phyloP scores from a whole-genome alignment of 2,797 vertebrate genomes.

The Scomberomorus guttatus region DNA sequence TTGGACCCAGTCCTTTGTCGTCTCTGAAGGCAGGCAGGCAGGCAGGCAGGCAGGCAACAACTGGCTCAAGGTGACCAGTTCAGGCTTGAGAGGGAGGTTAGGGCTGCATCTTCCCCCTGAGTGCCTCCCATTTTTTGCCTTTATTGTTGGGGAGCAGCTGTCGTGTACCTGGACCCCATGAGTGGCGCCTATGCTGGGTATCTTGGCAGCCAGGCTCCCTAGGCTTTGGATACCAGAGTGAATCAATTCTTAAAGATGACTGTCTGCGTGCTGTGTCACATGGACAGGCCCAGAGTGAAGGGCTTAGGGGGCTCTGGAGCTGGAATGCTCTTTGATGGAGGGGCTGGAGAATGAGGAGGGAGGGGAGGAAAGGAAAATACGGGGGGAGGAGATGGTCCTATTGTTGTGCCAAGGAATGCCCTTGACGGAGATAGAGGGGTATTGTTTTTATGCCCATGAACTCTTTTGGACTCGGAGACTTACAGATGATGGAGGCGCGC shows the following conservation, averaged over 20 bases:
- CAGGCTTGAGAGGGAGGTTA: constrained; percentile 81
- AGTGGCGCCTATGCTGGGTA: constrained; percentile 83
- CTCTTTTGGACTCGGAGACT: constrained; percentile 65
- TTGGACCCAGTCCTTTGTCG: constrained; percentile 66
- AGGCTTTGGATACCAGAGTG: constrained; percentile 86
- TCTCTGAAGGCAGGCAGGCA: constrained; percentile 73
- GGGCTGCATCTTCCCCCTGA: constrained; percentile 83
- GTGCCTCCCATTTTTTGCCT: constrained; percentile 85
- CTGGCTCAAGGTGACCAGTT: constrained; percentile 88
- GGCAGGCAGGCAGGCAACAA: constrained; percentile 72
- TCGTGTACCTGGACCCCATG: constrained; percentile 86
- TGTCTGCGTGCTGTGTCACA: constrained; percentile 80
- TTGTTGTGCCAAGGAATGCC: constrained; percentile 86
- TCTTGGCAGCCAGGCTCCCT: constrained; percentile 86
- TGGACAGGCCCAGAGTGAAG: constrained; percentile 78
- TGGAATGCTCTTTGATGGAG: constrained; percentile 87
- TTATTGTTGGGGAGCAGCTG: constrained; percentile 89
- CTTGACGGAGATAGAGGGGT: constrained; percentile 79
- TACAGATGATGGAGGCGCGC: constrained; percentile 53
- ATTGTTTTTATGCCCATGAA: constrained; percentile 79
- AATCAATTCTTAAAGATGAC: constrained; percentile 91
- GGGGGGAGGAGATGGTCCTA: constrained; percentile 75
- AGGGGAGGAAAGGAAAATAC: constrained; percentile 84
- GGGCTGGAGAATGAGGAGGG: constrained; percentile 81
- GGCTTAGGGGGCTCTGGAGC: constrained; percentile 86